phyloP scores from a whole-genome alignment of 64 coral and sea anemone genomes.

The Stichodactyla helianthus region DNA sequence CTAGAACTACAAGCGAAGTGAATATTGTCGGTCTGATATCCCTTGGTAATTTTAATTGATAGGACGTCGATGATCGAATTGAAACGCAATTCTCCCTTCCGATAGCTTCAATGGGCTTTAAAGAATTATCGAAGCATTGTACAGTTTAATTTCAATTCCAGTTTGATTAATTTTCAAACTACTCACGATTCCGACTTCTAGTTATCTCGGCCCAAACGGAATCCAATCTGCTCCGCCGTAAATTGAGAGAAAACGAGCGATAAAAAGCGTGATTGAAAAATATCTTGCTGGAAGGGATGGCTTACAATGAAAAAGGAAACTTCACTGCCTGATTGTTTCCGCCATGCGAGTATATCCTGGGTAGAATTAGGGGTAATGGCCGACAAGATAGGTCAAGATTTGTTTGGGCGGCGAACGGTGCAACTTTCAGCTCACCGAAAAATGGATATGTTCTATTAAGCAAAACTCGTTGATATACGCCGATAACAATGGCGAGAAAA shows the following conservation, averaged over 20 bases:
- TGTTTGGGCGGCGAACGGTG: constrained; percentile 1
- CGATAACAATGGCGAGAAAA: constrained; percentile 20
- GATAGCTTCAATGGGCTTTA: constrained; percentile 8
- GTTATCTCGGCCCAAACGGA: background rate
- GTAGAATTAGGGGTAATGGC: constrained; percentile 13
- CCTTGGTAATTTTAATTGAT: background rate
- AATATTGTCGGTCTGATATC: background rate
- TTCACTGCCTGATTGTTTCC: background rate
- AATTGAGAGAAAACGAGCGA: constrained; percentile 16
- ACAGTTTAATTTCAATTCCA: background rate
- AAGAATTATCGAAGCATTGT: constrained; percentile 5
- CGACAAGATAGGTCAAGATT: background rate
- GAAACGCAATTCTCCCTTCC: background rate
- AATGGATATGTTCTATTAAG: constrained; percentile 12
- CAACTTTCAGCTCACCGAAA: constrained; percentile 2
- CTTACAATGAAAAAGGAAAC: background rate
- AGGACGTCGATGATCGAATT: background rate
- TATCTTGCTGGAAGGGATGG: background rate
- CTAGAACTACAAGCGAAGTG: background rate
- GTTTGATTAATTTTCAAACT: constrained; percentile 1
- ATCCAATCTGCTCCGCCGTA: background rate
- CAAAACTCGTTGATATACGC: constrained; percentile 11
- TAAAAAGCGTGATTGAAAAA: background rate
- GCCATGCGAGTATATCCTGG: background rate
- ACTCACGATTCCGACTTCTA: background rate